Evolutionary conservation across 2,888 invertebrate genomes (phyloP), one percentile per base, ranked within the genome.

Genomic region (Nymphalis urticae): DNA sequence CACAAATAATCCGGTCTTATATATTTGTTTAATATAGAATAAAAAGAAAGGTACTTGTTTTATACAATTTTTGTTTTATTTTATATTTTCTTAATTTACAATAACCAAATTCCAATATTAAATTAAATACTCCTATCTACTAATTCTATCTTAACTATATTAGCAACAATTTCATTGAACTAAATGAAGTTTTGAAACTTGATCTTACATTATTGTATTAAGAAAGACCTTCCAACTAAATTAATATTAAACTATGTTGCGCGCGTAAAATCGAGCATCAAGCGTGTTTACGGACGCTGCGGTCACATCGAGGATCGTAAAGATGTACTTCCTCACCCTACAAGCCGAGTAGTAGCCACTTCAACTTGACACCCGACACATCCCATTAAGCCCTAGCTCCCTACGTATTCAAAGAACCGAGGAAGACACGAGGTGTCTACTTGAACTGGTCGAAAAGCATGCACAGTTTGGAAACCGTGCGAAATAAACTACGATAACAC

Each of bases 401-500:
- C 19, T 19, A 21, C 6, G 6, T 36, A 62, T 73, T 76, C 74
- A 74, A 72, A 54, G 60, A 64, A 65, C 32, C 17, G 68, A 71
- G 66, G 71, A 75, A 72, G 75, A 76, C 72, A 69, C n/a, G 63
- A 73, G 73, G 2, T 75, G 81, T 62, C 70, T 17, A 42, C n/a
- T 7, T 0, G 50, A 16, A 2, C 51, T 70, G 70, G 72, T 61
- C 66, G 62, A 65, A 58, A 19, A 50, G 62, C 68, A 66, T 85
- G 85, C 85, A 84, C 77, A 80, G 82, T 84, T 86, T 81, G 85
- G 86, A 86, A 85, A 85, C 85, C 85, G 81, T 84, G 85, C 79
- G 82, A 85, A 89, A 87, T 90, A 89, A 89, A 89, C 88, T 85
- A 86, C 80, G 88, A 87, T 88, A 88, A 86, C 85, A 81, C 79